A percentile compares a stretch with the other conserved stretches of the same genome.
phyloP scores from a whole-genome alignment of 2,797 vertebrate species.

The Chrosomus eos region DNA sequence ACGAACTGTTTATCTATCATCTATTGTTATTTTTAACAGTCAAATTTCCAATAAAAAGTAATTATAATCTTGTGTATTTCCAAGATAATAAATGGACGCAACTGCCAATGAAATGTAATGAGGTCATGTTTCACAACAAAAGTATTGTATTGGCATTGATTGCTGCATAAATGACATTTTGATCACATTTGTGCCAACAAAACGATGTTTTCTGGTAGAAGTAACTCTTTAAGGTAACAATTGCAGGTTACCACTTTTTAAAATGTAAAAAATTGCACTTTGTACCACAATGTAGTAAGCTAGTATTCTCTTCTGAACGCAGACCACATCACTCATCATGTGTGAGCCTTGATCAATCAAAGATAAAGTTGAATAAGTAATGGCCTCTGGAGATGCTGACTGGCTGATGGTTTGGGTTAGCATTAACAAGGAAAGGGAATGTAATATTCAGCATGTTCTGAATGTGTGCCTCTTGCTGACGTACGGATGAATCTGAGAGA shows the following conservation, averaged over 20 bases:
- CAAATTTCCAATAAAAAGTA: background rate
- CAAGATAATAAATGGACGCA: background rate
- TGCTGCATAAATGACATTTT: background rate
- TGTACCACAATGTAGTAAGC: background rate
- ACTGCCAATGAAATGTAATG: background rate
- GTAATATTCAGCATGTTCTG: slow-evolving; percentile 18
- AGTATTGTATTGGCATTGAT: background rate
- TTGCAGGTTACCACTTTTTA: background rate
- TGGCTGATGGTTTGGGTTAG: background rate
- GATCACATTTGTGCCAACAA: background rate
- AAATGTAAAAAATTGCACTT: background rate
- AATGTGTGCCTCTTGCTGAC: background rate
- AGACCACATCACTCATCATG: background rate
- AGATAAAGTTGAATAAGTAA: background rate
- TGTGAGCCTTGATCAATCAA: background rate
- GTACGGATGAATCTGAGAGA: background rate
- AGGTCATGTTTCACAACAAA: background rate
- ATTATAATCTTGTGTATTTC: background rate
- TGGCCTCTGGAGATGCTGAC: background rate
- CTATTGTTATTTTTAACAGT: background rate
- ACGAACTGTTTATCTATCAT: background rate
- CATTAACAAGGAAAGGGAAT: slow-evolving; percentile 4
- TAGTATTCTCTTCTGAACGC: background rate
- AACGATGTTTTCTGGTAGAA: background rate
- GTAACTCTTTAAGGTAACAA: background rate